phyloP scores from a whole-genome alignment of 1,140 invertebrate genomes.

The Brachionus sp. region DNA sequence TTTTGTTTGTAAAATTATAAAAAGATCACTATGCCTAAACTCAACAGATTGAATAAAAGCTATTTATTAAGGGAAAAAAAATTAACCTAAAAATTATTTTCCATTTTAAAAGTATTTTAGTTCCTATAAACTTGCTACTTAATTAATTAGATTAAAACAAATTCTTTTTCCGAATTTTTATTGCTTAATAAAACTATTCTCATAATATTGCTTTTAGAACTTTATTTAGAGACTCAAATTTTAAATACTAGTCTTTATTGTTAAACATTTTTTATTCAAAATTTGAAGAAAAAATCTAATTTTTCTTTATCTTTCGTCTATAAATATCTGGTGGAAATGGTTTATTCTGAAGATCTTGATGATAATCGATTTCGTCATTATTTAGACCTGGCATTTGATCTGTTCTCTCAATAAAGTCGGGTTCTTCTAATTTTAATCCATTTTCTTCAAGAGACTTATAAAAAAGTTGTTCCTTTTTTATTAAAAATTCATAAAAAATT shows the following conservation, averaged over 20 bases:
- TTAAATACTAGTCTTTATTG: neutral
- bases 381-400: constrained; percentile 21
- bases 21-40: too few relatives aligned
- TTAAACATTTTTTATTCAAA: neutral
- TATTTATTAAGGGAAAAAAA: too few relatives aligned
- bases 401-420: constrained; percentile 24
- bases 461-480: constrained; percentile 18
- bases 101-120: too few relatives aligned
- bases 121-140: too few relatives aligned
- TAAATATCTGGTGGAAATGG: neutral
- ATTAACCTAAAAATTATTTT: too few relatives aligned
- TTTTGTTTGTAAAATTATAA: too few relatives aligned
- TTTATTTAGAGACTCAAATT: too few relatives aligned
- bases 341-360: constrained; percentile 17
- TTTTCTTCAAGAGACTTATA: neutral
- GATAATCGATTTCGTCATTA: constrained; percentile 13
- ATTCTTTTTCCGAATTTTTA: too few relatives aligned
- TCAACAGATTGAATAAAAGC: too few relatives aligned
- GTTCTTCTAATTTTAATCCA: constrained; percentile 27
- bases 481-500: neutral
- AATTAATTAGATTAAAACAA: too few relatives aligned
- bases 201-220: too few relatives aligned
- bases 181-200: too few relatives aligned
- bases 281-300: neutral
- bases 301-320: neutral